Conservation (phyloP, 2,113 vertebrate genomes). For the Varanus salvator region DNA sequence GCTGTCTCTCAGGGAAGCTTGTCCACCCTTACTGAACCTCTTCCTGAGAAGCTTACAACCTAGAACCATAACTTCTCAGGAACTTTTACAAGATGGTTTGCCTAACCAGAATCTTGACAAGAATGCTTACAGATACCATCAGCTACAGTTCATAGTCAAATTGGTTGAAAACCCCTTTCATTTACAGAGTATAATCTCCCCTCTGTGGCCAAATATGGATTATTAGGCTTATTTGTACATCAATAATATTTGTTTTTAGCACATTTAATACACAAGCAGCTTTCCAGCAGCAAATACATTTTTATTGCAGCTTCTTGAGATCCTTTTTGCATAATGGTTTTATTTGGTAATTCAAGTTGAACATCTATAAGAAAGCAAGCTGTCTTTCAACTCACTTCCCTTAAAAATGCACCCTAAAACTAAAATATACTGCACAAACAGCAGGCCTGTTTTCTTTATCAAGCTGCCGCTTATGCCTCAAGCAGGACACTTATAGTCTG, state of each 20-base stretch:
- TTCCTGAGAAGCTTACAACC: background rate
- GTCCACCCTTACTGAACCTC: too few species aligned
- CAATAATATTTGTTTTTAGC: constrained; percentile 29
- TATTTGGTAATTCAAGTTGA: constrained; percentile 60
- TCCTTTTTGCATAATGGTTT: constrained; percentile 50
- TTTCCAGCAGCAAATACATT: constrained; percentile 21
- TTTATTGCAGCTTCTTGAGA: constrained; percentile 42
- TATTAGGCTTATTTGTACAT: constrained; percentile 36
- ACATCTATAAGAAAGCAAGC: constrained; percentile 64
- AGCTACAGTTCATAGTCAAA: background rate
- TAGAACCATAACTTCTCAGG: background rate
- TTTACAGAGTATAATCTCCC: constrained; percentile 13
- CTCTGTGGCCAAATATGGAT: constrained; percentile 27
- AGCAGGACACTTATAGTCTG: constrained; percentile 61
- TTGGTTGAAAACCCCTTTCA: constrained; percentile 41
- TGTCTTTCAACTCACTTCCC: constrained; percentile 62
- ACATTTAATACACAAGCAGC: constrained; percentile 52
- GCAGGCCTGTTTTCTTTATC: constrained; percentile 57
- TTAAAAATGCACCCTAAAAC: constrained; percentile 60
- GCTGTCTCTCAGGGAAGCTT: background rate
- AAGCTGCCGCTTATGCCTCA: constrained; percentile 64
- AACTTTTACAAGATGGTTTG: background rate
- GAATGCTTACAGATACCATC: background rate
- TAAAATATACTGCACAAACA: constrained; percentile 64
- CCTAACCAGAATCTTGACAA: background rate